These are phyloP conservation scores for Cheirogaleus major DNA, from an alignment of 2,797 vertebrate genomes.

Conservation along the genomic window DNA sequence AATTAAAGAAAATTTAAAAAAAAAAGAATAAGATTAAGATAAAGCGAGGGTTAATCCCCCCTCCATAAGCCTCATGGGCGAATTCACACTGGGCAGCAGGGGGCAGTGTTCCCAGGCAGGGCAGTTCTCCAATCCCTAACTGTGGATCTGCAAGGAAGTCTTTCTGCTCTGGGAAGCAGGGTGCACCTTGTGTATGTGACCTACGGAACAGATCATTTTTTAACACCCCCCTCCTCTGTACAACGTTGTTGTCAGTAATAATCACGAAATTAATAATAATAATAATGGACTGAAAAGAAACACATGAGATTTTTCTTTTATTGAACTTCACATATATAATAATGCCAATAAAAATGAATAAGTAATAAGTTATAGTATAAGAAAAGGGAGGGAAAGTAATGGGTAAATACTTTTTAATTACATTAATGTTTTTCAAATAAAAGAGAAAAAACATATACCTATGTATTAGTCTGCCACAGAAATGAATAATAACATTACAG, in stretches of 20 bases:
- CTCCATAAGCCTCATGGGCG: neutral
- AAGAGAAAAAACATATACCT: neutral
- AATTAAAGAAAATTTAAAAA: too few species aligned
- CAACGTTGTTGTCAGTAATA: neutral
- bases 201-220: neutral
- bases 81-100: neutral
- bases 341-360: slow-evolving; percentile 11
- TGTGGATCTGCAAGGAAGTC: neutral
- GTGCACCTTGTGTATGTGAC: too few species aligned
- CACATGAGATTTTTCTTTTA: neutral
- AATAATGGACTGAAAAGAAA: neutral
- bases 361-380: neutral
- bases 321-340: neutral
- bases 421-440: slow-evolving; percentile 7
- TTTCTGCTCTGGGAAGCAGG: neutral
- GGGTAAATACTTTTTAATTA: neutral
- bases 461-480: neutral
- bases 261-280: neutral
- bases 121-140: too few species aligned
- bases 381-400: neutral
- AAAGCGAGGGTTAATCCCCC: neutral
- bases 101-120: neutral
- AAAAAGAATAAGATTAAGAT: neutral
- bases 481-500: neutral
- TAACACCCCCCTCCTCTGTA: neutral